Base-by-base conservation (phyloP, 2,113 vertebrate genomes). In the Pandion haliaetus region DNA sequence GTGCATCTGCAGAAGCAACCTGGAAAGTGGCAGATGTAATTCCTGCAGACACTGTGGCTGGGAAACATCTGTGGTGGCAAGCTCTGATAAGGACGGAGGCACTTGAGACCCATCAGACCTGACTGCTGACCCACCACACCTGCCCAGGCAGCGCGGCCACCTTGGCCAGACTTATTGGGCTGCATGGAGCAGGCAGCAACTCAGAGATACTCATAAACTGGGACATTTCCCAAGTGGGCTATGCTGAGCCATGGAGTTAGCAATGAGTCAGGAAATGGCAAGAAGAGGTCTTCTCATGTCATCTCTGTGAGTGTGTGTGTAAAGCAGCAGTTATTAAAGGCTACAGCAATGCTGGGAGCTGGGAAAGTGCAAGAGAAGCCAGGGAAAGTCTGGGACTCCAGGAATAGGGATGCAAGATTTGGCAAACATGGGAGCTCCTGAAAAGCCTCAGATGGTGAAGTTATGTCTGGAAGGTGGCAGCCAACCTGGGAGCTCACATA, bases 161-260 rank as follows among this genome's bases (percentile, higher is more conserved):
- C 59, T 66, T 0, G 0, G 34, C 34, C 55, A 54, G 55, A 55
- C 18, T 61, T 0, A 0, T 44, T 0, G 1, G 44, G 24, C 57
- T 93, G 63, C 63, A 14, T 0, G 10, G 82, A 66, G 18, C 61
- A 21, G 32, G 55, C 49, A 92, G 90, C 44, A 62, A 23, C 14
- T 14, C 47, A 34, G 49, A 86, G 52, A 38, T 45, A 18, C 50
- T 86, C 15, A 7, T 49, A 40, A 84, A 12, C 9, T 40, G 71
- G 17, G 62, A 54, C 4, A 16, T 65, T 70, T 25, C 61, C 44
- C 16, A 14, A 16, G 59, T 3, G 31, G 31, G 36, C 54, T 81
- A 21, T 32, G 38, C 1, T 3, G 88, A 90, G 82, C 49, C 1
- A 5, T 24, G 40, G 50, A 71, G 12, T 10, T 58, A 80, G 34